phyloP scores from a whole-genome alignment of 1,140 invertebrate genomes.

The Eciton burchellii region DNA sequence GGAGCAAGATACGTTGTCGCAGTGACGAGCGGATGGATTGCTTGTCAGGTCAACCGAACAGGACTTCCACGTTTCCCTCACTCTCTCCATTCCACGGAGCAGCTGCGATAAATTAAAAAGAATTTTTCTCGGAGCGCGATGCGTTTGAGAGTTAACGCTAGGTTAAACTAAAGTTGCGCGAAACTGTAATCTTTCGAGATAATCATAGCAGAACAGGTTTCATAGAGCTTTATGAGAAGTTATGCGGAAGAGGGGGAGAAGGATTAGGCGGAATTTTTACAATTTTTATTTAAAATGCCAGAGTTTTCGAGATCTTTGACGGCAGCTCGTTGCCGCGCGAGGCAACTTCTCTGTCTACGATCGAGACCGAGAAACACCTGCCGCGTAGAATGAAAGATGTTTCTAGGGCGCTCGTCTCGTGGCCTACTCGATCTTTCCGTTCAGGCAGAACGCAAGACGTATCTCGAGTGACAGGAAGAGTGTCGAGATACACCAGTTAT shows the following conservation, averaged over 20 bases:
- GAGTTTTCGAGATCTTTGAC: neutral
- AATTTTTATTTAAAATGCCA: neutral
- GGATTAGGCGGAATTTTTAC: neutral
- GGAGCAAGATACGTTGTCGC: neutral
- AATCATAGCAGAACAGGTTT: neutral
- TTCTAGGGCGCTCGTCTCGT: constrained; percentile 37
- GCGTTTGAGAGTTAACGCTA: neutral
- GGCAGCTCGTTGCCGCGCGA: neutral
- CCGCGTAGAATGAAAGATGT: constrained; percentile 46
- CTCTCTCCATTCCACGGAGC: no score
- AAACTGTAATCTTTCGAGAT: neutral
- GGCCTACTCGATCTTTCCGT: constrained; percentile 42
- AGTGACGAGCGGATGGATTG: neutral
- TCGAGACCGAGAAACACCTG: constrained; percentile 63
- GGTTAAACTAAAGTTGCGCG: neutral
- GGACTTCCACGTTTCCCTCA: neutral
- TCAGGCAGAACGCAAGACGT: constrained; percentile 59
- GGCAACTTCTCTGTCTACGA: neutral
- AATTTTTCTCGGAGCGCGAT: no score
- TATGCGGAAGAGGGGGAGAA: no score
- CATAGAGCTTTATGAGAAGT: no score
- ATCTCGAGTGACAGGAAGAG: constrained; percentile 80
- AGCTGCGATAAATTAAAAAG: no score
- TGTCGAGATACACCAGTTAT: constrained; percentile 34
- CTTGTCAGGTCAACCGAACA: neutral